Evolutionary conservation across 2,888 invertebrate genomes (phyloP).

Genomic region (Gasteruption jaculator): DNA sequence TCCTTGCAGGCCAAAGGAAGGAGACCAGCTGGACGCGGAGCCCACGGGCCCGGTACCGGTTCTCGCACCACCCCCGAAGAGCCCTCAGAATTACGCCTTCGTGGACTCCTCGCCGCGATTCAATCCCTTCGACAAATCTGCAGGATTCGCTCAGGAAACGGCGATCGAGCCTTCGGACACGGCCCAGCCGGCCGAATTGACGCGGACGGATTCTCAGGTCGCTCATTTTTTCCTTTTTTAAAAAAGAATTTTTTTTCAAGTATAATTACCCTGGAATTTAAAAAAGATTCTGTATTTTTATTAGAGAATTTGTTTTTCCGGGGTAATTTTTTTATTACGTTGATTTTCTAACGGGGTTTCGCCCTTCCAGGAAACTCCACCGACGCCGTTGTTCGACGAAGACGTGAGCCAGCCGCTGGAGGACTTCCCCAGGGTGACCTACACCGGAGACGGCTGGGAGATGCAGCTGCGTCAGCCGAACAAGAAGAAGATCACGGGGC

Average conservation of each 20-base stretch:
- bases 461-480: slow-evolving; percentile 93
- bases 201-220: slow-evolving; percentile 46
- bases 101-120: slow-evolving; percentile 64
- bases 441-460: slow-evolving; percentile 87
- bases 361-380: slow-evolving; percentile 72
- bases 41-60: slow-evolving; percentile 62
- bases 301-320: too few relatives aligned
- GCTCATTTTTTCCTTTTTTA: too few relatives aligned
- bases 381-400: slow-evolving; percentile 91
- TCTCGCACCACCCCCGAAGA: slow-evolving; percentile 70
- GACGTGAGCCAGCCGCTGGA: slow-evolving; percentile 89
- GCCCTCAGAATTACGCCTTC: slow-evolving; percentile 53
- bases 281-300: too few relatives aligned
- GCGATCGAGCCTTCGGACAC: slow-evolving; percentile 39
- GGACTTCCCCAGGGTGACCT: slow-evolving; percentile 79
- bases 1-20: slow-evolving; percentile 52
- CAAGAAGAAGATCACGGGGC: slow-evolving; percentile 93
- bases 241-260: too few relatives aligned
- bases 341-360: too few relatives aligned
- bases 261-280: too few relatives aligned
- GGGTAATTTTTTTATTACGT: too few relatives aligned
- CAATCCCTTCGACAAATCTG: slow-evolving; percentile 73
- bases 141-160: slow-evolving; percentile 50
- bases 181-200: slow-evolving; percentile 47
- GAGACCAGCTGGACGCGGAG: slow-evolving; percentile 41